Evolutionary conservation across 1,140 invertebrate genomes (phyloP), one percentile per base, ranked within the genome.

Genomic region (Babylonia areolata): DNA sequence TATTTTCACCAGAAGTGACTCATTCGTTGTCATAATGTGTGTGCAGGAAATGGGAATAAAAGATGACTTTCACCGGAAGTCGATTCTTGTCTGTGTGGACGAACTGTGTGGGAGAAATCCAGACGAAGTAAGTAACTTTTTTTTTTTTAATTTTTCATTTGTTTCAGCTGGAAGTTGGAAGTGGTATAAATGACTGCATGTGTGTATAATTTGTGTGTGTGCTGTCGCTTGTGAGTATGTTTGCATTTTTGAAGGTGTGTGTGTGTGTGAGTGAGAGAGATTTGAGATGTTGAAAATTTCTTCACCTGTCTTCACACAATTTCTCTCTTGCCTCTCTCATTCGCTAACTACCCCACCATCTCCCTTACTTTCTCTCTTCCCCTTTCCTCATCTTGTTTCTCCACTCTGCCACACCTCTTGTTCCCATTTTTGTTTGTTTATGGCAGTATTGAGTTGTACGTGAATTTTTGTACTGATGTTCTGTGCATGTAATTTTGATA

Each of bases 31-130:
- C 31, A 75, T 73, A 46, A 35, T 82, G 2, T 69, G 46, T 93
- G 91, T 85, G 58, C 94, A 97, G 97, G 96, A 95, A 91, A 96
- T 97, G 96, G 96, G 96, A 80, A 96, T 97, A 91, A 96, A 96
- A 92, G 96, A 97, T 95, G 96, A 96, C 85, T 97, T 96, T 91
- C 96, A 97, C 93, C 96, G 97, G 91, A 96, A 96, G 91, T 95
- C 96, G 69, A 96, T 97, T 88, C 93, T 97, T 85, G 95, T 96
- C 37, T 96, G 96, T 93, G 96, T 97, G 85, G 96, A 96, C 92
- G 96, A 97, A 93, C 94, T 97, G 17, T 95, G 95, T 93, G 95
- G 95, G 91, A 88, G 93, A 84, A 91, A 92, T 82, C 87, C 92
- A n/a, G 91, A 93, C 89, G 88, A 87, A 85, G 94, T 94, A 89